A percentile compares a stretch with the other conserved stretches of the same genome.
Evolutionary conservation across 2,888 invertebrate genomes (phyloP).

Genomic region (Neocrepidodera transversa): DNA sequence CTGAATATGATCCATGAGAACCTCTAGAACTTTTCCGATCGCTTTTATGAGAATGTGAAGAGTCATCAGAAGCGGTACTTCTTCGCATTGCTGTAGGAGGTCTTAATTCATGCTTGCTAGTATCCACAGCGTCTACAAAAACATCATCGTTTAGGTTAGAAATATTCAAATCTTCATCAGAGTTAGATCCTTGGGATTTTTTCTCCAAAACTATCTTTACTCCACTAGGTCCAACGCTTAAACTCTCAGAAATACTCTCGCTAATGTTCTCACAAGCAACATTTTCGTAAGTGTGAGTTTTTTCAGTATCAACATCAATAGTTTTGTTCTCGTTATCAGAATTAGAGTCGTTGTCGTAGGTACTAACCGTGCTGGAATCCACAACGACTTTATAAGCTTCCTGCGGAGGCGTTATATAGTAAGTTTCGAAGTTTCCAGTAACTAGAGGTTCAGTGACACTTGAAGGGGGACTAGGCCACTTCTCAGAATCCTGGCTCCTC

Average conservation of each 20-base stretch:
- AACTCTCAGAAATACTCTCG: constrained; percentile 57
- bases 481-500: constrained; percentile 73
- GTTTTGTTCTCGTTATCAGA: constrained; percentile 76
- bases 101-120: constrained; percentile 53
- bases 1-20: constrained; percentile 74
- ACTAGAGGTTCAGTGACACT: constrained; percentile 74
- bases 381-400: constrained; percentile 79
- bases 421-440: constrained; percentile 81
- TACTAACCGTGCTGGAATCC: constrained; percentile 71
- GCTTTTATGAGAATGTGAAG: constrained; percentile 54
- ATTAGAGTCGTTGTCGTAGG: constrained; percentile 66
- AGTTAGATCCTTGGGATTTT: constrained; percentile 56
- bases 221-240: constrained; percentile 57
- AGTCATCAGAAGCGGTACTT: constrained; percentile 58
- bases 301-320: constrained; percentile 62
- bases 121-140: constrained; percentile 56
- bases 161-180: constrained; percentile 63
- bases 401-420: constrained; percentile 80
- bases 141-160: constrained; percentile 60
- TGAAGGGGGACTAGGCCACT: constrained; percentile 84
- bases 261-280: constrained; percentile 50
- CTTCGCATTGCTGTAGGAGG: constrained; percentile 59
- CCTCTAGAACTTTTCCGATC: constrained; percentile 54
- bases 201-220: constrained; percentile 57
- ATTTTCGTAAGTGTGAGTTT: constrained; percentile 58